Evolutionary conservation across 2,888 invertebrate genomes (phyloP).

Genomic region (Acrobeloides nanus): DNA sequence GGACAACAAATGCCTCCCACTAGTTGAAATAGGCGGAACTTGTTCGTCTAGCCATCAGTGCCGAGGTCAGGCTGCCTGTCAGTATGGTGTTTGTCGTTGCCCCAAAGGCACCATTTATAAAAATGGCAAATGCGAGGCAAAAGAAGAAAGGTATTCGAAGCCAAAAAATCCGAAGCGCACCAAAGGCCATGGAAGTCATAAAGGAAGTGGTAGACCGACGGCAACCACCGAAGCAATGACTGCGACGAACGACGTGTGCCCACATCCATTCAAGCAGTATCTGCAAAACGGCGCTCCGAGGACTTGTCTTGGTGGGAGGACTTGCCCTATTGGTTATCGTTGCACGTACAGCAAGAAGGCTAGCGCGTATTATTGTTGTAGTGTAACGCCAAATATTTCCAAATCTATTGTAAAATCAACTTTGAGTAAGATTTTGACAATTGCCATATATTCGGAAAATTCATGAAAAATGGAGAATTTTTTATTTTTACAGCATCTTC

Average conservation of each 20-base stretch:
- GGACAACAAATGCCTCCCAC: too few relatives aligned
- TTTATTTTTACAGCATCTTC: too few relatives aligned
- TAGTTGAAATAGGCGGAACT: too few relatives aligned
- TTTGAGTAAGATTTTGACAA: too few relatives aligned
- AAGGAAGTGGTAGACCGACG: background rate
- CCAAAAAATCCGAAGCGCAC: too few relatives aligned
- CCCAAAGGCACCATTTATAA: background rate
- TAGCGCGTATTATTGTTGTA: conserved; percentile 34
- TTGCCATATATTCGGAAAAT: too few relatives aligned
- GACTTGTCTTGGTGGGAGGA: conserved; percentile 27
- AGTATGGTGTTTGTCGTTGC: conserved; percentile 9
- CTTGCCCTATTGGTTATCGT: conserved; percentile 30
- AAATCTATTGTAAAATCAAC: too few relatives aligned
- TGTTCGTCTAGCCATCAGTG: too few relatives aligned
- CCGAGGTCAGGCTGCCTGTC: too few relatives aligned
- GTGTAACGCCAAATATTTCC: too few relatives aligned
- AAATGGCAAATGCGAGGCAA: conserved; percentile 22
- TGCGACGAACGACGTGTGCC: conserved; percentile 15
- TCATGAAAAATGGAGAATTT: too few relatives aligned
- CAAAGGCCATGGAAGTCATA: too few relatives aligned
- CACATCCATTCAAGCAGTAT: conserved; percentile 10
- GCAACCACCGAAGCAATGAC: conserved; percentile 6
- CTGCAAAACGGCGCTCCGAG: conserved; percentile 9
- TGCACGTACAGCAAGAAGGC: conserved; percentile 32
- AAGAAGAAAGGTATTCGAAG: conserved; percentile 21